These are phyloP conservation scores for Ramphastos sulfuratus DNA, from an alignment of 2,113 vertebrate species.

Conservation along the genomic window DNA sequence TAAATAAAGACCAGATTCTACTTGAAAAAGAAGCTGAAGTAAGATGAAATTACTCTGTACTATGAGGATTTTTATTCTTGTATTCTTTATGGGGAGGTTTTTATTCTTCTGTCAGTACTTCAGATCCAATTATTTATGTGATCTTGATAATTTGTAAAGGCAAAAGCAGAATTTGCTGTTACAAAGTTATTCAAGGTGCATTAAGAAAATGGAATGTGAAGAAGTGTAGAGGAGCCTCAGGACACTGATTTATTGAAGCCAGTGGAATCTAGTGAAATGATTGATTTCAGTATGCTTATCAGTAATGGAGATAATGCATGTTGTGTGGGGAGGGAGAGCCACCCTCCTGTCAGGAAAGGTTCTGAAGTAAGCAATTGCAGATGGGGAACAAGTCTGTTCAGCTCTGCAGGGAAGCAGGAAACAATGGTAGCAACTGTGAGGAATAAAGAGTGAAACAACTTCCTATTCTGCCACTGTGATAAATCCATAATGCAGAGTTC, in stretches of 20 bases:
- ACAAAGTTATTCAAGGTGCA: background rate
- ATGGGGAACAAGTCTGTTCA: background rate
- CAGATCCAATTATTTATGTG: background rate
- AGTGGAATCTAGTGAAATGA: background rate
- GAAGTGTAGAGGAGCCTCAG: background rate
- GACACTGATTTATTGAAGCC: background rate
- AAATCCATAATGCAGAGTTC: background rate
- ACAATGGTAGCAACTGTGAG: background rate
- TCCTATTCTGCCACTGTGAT: background rate
- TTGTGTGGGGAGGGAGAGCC: background rate
- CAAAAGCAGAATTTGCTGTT: background rate
- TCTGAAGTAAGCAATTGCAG: background rate
- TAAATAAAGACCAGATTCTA: constrained; percentile 96
- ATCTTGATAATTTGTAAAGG: background rate
- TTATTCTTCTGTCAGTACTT: background rate
- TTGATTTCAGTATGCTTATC: background rate
- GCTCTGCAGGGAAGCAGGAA: background rate
- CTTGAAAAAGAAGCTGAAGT: constrained; percentile 99
- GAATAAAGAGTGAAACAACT: background rate
- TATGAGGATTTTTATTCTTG: background rate
- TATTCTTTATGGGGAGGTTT: background rate
- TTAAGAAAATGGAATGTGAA: background rate
- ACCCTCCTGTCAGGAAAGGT: background rate
- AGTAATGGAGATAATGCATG: rapidly evolving
- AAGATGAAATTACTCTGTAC: constrained; percentile 1